These are phyloP conservation scores for Ceratothoa steindachneri DNA, from an alignment of 2,888 invertebrate genomes.

Conservation along the genomic window DNA sequence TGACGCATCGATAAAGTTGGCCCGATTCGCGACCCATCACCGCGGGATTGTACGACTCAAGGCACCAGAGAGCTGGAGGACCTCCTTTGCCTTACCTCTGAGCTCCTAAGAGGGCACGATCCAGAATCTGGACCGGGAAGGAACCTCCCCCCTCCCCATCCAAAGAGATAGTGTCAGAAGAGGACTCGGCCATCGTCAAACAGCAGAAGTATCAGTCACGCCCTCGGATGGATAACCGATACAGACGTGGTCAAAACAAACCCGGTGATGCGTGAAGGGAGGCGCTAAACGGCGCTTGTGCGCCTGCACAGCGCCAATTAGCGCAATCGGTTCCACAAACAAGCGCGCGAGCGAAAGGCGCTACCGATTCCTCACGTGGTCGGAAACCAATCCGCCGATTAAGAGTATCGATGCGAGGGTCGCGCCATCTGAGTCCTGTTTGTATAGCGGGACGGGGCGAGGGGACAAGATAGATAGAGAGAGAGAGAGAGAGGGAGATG, in stretches of 20 bases:
- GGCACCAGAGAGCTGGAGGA: too few species aligned
- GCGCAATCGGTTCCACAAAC: conserved; percentile 7
- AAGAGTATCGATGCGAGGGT: conserved; percentile 2
- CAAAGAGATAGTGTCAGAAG: too few species aligned
- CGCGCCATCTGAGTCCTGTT: conserved; percentile 11
- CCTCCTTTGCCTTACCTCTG: too few species aligned
- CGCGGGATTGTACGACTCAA: too few species aligned
- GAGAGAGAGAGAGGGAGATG: neutral
- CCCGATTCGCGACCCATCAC: too few species aligned
- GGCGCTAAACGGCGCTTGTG: neutral
- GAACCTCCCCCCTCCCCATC: too few species aligned
- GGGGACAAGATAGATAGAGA: neutral
- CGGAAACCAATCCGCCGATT: conserved; percentile 5
- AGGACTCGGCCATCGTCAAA: too few species aligned
- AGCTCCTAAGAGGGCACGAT: too few species aligned
- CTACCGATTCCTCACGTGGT: conserved; percentile 13
- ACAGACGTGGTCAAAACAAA: neutral
- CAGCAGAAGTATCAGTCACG: neutral
- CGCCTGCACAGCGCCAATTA: conserved; percentile 9
- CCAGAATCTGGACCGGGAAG: too few species aligned
- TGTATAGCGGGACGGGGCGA: neutral
- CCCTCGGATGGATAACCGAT: neutral
- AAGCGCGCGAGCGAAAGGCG: neutral
- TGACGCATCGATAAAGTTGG: too few species aligned
- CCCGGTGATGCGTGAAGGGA: neutral